Base-by-base conservation (phyloP, 2,797 vertebrate genomes). In the Scleropages formosus region DNA sequence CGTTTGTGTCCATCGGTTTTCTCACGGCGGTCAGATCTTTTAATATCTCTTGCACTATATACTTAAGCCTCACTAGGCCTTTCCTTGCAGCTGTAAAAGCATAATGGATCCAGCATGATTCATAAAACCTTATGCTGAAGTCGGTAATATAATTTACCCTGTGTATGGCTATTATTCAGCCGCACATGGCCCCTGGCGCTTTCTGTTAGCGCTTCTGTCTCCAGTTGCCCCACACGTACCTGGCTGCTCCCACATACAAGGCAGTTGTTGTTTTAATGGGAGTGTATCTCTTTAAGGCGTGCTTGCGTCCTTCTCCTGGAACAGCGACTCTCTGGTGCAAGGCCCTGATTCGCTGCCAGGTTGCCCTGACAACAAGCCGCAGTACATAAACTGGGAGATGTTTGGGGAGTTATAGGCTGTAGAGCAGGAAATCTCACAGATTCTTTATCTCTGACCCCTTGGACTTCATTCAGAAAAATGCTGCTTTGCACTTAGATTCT, bases 371-470 rank as follows among this genome's bases (percentile, higher is more conserved):
- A 64, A 90, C 83, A 18, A 75, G 80, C 79, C 74, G 78, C 78
- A 76, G 85, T 82, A 86, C 80, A 87, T 85, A 88, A 91, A 92
- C 85, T 80, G 75, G 85, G 82, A 78, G 81, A 90, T 83, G 79
- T 86, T 86, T 82, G 78, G 81, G 84, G 85, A 92, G 78, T 73
- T 78, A 76, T 78, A 83, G 80, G 77, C 87, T 75, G 77, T 80
- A 68, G 80, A 88, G 85, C 89, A 93, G 92, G 92, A 94, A 92
- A 90, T 87, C 80, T 84, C 85, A 87, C 80, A 80, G 84, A 93
- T 95, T 94, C 89, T 86, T 93, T 87, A 87, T 93, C 88, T 89
- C 78, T 81, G 77, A 80, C 68, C 78, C 72, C 47, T 82, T 83
- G 83, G 81, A 87, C 73, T 77, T 71, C 47, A 65, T 75, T 84